phyloP scores from a whole-genome alignment of 1,140 invertebrate species.

The Pogonognathellus flavescens region DNA sequence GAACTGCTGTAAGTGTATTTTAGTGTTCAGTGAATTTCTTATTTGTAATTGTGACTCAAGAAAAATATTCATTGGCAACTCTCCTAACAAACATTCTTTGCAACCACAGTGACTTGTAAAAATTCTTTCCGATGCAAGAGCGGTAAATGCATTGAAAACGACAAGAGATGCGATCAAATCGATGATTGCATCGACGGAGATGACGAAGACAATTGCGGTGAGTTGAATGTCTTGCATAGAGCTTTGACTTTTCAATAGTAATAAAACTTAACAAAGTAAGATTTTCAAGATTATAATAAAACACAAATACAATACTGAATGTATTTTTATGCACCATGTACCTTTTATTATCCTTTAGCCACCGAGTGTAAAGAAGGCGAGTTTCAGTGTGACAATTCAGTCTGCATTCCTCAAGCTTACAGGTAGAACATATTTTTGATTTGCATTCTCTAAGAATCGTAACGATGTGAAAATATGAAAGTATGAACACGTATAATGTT shows the following conservation, averaged over 20 bases:
- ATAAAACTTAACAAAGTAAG: background rate
- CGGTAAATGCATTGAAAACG: conserved; percentile 78
- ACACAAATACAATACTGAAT: too few species aligned
- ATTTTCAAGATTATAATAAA: background rate
- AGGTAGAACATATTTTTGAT: background rate
- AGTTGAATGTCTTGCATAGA: background rate
- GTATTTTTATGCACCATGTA: background rate
- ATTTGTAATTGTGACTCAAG: background rate
- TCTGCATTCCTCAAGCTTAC: conserved; percentile 67
- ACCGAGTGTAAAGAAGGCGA: conserved; percentile 68
- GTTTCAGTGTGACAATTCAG: conserved; percentile 72
- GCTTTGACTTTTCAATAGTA: background rate
- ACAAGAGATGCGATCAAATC: conserved; percentile 76
- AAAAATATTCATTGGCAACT: background rate
- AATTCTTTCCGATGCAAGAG: conserved; percentile 70
- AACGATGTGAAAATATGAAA: too few species aligned
- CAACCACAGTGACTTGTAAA: conserved; percentile 17
- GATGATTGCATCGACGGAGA: conserved; percentile 72
- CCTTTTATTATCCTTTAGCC: background rate
- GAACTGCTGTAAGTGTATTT: conserved; percentile 66
- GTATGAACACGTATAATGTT: too few species aligned
- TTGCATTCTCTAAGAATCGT: too few species aligned
- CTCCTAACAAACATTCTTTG: background rate
- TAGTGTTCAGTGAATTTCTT: background rate
- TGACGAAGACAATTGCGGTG: conserved; percentile 68